Evolutionary conservation across 2,113 vertebrate genomes (phyloP).

Genomic region (Danio rerio): DNA sequence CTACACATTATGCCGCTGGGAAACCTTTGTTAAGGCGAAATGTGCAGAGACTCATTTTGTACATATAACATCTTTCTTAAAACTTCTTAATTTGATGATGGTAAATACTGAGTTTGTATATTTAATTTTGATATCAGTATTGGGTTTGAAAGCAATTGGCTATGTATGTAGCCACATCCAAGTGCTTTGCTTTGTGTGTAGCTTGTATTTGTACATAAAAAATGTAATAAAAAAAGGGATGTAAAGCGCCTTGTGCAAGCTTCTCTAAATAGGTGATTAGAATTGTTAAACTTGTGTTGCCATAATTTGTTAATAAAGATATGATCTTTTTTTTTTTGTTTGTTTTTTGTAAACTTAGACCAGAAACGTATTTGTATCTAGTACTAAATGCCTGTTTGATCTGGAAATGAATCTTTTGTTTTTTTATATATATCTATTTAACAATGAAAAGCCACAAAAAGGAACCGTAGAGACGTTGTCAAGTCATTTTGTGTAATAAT

Average conservation of each 20-base stretch:
- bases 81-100: conserved; percentile 86
- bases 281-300: conserved; percentile 91
- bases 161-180: conserved; percentile 93
- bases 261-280: conserved; percentile 96
- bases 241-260: conserved; percentile 95
- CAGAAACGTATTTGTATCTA: conserved; percentile 87
- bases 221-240: conserved; percentile 88
- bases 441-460: conserved; percentile 88
- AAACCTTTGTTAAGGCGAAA: conserved; percentile 78
- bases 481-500: conserved; percentile 89
- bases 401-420: conserved; percentile 89
- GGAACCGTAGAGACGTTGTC: conserved; percentile 84
- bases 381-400: conserved; percentile 89
- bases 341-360: conserved; percentile 89
- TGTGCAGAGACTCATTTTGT: conserved; percentile 81
- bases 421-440: conserved; percentile 72
- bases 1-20: conserved; percentile 78
- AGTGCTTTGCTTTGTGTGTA: conserved; percentile 97
- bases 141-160: conserved; percentile 86
- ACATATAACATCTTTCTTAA: conserved; percentile 91
- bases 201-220: conserved; percentile 97
- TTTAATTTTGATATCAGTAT: conserved; percentile 91
- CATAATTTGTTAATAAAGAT: conserved; percentile 92
- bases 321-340: conserved; percentile 57
- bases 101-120: conserved; percentile 91